phyloP scores from a whole-genome alignment of 2,888 invertebrate genomes.

The Drepanosiphum platanoidis region DNA sequence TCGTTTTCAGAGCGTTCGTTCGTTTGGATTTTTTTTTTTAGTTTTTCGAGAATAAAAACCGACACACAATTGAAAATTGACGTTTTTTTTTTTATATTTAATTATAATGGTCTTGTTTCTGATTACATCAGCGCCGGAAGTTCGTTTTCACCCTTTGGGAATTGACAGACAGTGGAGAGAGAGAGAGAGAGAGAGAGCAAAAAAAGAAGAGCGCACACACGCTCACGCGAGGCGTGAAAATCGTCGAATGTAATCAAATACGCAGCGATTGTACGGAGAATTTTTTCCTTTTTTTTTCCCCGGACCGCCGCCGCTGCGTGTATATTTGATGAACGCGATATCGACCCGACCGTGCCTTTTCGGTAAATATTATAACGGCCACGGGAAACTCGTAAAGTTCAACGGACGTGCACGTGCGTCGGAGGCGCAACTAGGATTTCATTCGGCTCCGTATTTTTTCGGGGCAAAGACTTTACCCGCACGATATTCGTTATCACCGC shows the following conservation, averaged over 20 bases:
- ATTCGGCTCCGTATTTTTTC: too few relatives aligned
- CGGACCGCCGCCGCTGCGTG: neutral
- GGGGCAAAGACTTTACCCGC: too few relatives aligned
- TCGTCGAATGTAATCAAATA: slow-evolving; percentile 1
- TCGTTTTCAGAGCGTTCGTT: too few relatives aligned
- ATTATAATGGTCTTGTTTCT: slow-evolving; percentile 23
- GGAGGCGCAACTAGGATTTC: too few relatives aligned
- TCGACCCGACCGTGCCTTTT: too few relatives aligned
- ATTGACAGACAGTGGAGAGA: neutral
- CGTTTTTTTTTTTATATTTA: slow-evolving; percentile 21
- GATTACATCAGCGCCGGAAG: neutral
- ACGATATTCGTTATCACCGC: too few relatives aligned
- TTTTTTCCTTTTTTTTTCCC: neutral
- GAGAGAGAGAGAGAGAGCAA: too few relatives aligned
- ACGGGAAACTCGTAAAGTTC: neutral
- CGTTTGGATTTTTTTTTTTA: too few relatives aligned
- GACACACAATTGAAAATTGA: neutral
- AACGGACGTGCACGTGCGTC: too few relatives aligned
- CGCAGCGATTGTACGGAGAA: neutral
- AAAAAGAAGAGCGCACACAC: neutral
- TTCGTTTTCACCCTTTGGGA: neutral
- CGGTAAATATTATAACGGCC: too few relatives aligned
- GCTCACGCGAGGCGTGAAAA: slow-evolving; percentile 15
- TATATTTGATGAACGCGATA: neutral
- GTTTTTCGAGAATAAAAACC: neutral